Evolutionary conservation across 1,140 invertebrate species (phyloP).

Genomic region (Eufriesea mexicana): DNA sequence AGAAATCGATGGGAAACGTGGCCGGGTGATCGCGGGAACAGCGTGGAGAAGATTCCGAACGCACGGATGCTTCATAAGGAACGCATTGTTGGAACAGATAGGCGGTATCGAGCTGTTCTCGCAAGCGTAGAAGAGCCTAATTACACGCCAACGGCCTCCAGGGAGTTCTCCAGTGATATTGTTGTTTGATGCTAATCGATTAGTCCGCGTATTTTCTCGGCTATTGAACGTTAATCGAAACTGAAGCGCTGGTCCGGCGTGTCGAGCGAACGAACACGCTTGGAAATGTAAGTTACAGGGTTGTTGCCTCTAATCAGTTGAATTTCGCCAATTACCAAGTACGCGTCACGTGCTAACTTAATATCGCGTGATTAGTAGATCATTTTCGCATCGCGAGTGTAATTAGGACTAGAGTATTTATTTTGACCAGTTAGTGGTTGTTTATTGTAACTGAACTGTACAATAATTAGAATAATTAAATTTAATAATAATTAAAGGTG

Average conservation of each 20-base stretch:
- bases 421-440: too few relatives aligned
- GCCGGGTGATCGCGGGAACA: neutral
- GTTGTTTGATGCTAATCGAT: slow-evolving; percentile 32
- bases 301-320: too few relatives aligned
- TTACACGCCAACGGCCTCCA: slow-evolving; percentile 32
- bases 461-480: too few relatives aligned
- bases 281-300: too few relatives aligned
- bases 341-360: too few relatives aligned
- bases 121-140: slow-evolving; percentile 16
- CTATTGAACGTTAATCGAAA: slow-evolving; percentile 17
- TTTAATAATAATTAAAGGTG: too few relatives aligned
- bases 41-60: neutral
- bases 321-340: too few relatives aligned
- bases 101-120: slow-evolving; percentile 25
- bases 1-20: neutral
- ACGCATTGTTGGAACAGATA: slow-evolving; percentile 15
- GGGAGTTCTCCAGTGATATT: slow-evolving; percentile 33
- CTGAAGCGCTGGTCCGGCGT: neutral
- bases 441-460: too few relatives aligned
- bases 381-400: too few relatives aligned
- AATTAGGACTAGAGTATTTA: too few relatives aligned
- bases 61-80: slow-evolving; percentile 23
- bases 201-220: slow-evolving; percentile 5
- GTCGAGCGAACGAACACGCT: neutral
- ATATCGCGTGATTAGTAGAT: too few relatives aligned